These are phyloP conservation scores for Plebejus melissa DNA, from an alignment of 2,888 invertebrate species.

Conservation along the genomic window DNA sequence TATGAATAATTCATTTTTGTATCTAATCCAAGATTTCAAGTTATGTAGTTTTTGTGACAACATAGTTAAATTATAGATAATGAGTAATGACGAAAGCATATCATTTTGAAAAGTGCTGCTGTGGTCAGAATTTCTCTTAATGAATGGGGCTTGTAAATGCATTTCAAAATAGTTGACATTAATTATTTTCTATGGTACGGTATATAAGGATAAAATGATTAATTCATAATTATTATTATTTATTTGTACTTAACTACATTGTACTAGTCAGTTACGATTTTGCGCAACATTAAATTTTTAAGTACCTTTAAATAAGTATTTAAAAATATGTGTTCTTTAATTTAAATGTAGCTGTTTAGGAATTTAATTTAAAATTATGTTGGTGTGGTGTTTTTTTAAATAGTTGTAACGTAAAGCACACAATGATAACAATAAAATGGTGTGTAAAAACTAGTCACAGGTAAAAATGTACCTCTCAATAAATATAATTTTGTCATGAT, in stretches of 20 bases:
- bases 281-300: constrained; percentile 76
- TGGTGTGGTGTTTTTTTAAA: constrained; percentile 76
- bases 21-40: constrained; percentile 57
- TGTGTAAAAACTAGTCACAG: constrained; percentile 74
- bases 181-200: constrained; percentile 55
- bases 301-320: constrained; percentile 64
- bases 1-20: constrained; percentile 64
- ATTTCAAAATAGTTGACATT: constrained; percentile 59
- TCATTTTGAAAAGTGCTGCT: constrained; percentile 54
- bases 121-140: constrained; percentile 57
- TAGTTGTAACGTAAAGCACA: constrained; percentile 54
- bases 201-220: constrained; percentile 71
- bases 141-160: constrained; percentile 62
- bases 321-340: constrained; percentile 73
- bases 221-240: constrained; percentile 72
- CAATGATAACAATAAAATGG: constrained; percentile 54
- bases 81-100: constrained; percentile 60
- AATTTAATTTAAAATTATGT: constrained; percentile 74
- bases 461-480: constrained; percentile 58
- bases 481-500: constrained; percentile 34
- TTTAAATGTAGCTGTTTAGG: constrained; percentile 68
- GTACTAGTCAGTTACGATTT: constrained; percentile 79
- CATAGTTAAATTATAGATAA: constrained; percentile 69
- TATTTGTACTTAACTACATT: constrained; percentile 79
- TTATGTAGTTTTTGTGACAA: constrained; percentile 55